These are phyloP conservation scores for Hyla sarda DNA, from an alignment of 2,113 vertebrate species.

Conservation along the genomic window DNA sequence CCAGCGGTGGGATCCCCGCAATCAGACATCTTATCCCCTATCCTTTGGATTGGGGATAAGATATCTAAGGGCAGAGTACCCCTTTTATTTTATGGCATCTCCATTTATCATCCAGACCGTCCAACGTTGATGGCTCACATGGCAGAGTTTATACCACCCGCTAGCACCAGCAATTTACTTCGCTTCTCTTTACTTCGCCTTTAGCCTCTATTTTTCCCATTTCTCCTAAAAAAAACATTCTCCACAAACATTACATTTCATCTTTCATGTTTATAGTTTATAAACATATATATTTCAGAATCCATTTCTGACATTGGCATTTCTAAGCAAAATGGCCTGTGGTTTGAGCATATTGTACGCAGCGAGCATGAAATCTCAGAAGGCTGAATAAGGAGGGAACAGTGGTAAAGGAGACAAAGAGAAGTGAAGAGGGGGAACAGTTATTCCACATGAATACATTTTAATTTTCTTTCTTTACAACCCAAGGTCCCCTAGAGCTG, in stretches of 20 bases:
- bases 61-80: too few relatives aligned
- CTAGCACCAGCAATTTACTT: too few relatives aligned
- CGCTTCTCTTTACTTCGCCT: too few relatives aligned
- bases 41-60: too few relatives aligned
- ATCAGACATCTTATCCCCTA: too few relatives aligned
- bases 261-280: background rate
- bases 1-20: too few relatives aligned
- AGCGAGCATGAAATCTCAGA: constrained; percentile 54
- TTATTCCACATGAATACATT: constrained; percentile 59
- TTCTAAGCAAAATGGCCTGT: constrained; percentile 43
- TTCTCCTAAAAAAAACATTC: background rate
- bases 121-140: background rate
- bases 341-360: constrained; percentile 47
- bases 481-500: constrained; percentile 46
- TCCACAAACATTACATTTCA: background rate
- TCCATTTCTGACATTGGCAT: background rate
- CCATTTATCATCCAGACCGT: background rate
- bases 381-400: constrained; percentile 33
- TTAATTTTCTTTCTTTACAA: constrained; percentile 59
- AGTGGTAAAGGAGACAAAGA: constrained; percentile 28
- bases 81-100: background rate
- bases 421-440: constrained; percentile 50
- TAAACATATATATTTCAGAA: constrained; percentile 23
- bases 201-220: background rate
- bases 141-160: too few relatives aligned